Conservation (phyloP, 2,888 invertebrate genomes). For the Acleris holmiana region DNA sequence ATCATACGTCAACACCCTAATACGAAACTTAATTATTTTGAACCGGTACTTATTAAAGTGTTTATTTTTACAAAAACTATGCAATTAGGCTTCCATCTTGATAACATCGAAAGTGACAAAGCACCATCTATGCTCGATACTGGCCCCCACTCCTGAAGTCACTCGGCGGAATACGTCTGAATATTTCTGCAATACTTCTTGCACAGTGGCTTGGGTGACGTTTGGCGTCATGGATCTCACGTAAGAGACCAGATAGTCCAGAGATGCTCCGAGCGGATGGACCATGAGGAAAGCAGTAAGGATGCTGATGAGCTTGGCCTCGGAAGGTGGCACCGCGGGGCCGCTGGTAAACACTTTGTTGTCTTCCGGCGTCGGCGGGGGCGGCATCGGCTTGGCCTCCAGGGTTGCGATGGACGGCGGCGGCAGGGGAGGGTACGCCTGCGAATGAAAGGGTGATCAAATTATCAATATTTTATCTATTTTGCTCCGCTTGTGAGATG, state of each 20-base stretch:
- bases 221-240: constrained; percentile 61
- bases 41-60: neutral
- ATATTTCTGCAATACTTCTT: constrained; percentile 58
- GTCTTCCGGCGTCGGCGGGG: constrained; percentile 50
- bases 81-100: constrained; percentile 45
- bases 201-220: constrained; percentile 54
- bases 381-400: constrained; percentile 41
- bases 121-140: constrained; percentile 62
- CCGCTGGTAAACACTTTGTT: constrained; percentile 42
- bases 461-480: too few relatives aligned
- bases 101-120: constrained; percentile 61
- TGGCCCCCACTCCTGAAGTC: constrained; percentile 57
- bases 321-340: constrained; percentile 51
- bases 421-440: constrained; percentile 45
- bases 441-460: constrained; percentile 6
- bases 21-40: too few relatives aligned
- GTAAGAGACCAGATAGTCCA: constrained; percentile 67
- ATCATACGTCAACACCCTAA: too few relatives aligned
- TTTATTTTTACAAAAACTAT: neutral
- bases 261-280: constrained; percentile 66
- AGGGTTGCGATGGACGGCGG: constrained; percentile 46
- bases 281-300: constrained; percentile 70
- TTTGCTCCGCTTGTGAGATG: too few relatives aligned
- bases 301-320: constrained; percentile 71
- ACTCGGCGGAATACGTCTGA: constrained; percentile 59